Evolutionary conservation across 23 tunicate genomes (phyloP).

Genomic region (Clavelina lepadiformis): DNA sequence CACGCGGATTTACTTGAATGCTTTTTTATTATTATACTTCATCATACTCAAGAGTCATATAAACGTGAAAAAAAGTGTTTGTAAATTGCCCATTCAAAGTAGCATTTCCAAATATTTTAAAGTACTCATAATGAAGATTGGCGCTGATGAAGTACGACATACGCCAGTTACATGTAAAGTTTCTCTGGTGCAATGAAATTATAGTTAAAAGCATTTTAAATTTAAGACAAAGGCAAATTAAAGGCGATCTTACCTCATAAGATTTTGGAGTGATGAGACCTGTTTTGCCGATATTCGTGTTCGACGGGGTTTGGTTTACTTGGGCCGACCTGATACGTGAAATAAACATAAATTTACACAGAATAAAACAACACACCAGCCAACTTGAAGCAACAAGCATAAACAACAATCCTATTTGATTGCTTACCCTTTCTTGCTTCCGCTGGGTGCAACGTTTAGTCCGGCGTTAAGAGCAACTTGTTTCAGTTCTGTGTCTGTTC

Average conservation of each 20-base stretch:
- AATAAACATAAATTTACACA: not conserved
- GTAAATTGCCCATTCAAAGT: too few species aligned
- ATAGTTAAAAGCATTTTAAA: too few species aligned
- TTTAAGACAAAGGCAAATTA: too few species aligned
- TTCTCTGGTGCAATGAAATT: too few species aligned
- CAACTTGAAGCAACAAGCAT: not conserved
- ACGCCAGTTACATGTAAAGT: too few species aligned
- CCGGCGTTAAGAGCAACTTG: slow-evolving; percentile 38
- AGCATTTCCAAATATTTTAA: too few species aligned
- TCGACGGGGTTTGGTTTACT: slow-evolving; percentile 45
- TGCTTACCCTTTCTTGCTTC: slow-evolving; percentile 68
- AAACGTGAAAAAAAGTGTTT: too few species aligned
- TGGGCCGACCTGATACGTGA: slow-evolving; percentile 59
- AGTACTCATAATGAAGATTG: too few species aligned
- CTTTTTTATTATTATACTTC: too few species aligned
- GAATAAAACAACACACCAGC: not conserved
- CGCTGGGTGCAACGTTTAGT: slow-evolving; percentile 3
- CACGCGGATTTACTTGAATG: too few species aligned
- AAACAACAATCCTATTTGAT: not conserved
- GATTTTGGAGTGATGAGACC: slow-evolving; percentile 33
- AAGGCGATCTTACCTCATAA: slow-evolving; percentile 34
- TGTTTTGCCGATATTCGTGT: slow-evolving; percentile 37
- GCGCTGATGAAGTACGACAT: too few species aligned
- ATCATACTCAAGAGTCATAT: too few species aligned
- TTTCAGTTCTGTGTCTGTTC: slow-evolving; percentile 36